Base-by-base conservation (phyloP, 1,140 invertebrate species). In the Diorhabda carinulata region DNA sequence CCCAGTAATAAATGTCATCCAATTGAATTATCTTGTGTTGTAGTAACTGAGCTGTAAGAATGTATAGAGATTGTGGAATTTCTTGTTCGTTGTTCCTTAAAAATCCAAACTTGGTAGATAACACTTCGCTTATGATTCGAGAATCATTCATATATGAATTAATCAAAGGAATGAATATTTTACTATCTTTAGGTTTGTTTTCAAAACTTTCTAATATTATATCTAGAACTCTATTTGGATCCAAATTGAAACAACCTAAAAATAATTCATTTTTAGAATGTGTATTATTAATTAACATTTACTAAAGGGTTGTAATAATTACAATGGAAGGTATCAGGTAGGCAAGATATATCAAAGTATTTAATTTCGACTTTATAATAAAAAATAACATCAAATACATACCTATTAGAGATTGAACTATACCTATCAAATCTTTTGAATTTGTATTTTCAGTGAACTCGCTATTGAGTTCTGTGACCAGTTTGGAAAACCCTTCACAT, bases 401-500 rank as follows among this genome's bases (percentile, higher is more conserved):
- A 95, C 94, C 95, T 79, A 97, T 97, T 40, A 98, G 84, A n/a
- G 93, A 95, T 81, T 94, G 93, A 52, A 97, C 91, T 43, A 94
- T 91, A 84, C 95, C 90, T 77, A 96, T 85, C 74, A 92, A 86
- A 70, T 86, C 82, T 74, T 84, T 84, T 68, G 85, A 83, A 63
- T 87, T 83, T 78, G 84, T 81, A 77, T 84, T 86, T 79, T 89
- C 89, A 57, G 87, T 87, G 73, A 92, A 86, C 78, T 95, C 90
- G 81, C 95, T 94, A 86, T 93, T 96, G 67, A 99, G 84, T 85
- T 99, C 97, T n/a, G 94, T 91, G 56, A 99, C 91, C 4, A 99
- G 85, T 83, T 99, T 99, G 3, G 97, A 92, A 84, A 97, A 99
- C 3, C 98, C 98, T 88, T 99, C 98, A 84, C 92, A 97, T 83